Evolutionary conservation across 1,140 invertebrate genomes (phyloP).

Genomic region (Lordiphosa mommai): DNA sequence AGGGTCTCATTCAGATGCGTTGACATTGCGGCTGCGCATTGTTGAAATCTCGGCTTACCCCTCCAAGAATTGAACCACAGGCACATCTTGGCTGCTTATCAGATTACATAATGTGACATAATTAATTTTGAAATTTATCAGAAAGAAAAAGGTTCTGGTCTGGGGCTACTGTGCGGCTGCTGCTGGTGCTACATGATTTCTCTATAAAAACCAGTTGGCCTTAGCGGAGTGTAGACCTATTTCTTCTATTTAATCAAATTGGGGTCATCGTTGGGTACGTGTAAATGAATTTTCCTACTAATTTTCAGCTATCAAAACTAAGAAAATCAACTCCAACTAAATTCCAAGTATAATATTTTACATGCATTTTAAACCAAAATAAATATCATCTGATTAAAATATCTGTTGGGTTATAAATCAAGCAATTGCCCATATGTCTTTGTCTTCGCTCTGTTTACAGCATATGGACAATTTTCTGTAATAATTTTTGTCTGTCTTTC

Average conservation of each 20-base stretch:
- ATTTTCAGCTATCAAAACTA: constrained; percentile 22
- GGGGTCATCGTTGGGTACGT: constrained; percentile 55
- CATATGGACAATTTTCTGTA: constrained; percentile 39
- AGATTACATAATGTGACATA: constrained; percentile 79
- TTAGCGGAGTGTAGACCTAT: too few relatives aligned
- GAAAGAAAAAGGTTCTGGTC: constrained; percentile 1
- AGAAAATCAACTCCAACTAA: constrained; percentile 5
- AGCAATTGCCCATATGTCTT: constrained; percentile 57
- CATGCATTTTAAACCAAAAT: constrained; percentile 24
- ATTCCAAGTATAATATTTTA: constrained; percentile 15
- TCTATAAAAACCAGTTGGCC: too few relatives aligned
- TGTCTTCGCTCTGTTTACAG: constrained; percentile 4
- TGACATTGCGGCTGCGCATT: constrained; percentile 54
- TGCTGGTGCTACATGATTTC: too few relatives aligned
- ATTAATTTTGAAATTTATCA: constrained; percentile 68
- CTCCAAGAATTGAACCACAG: constrained; percentile 20
- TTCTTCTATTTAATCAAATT: constrained; percentile 52
- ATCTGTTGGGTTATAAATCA: constrained; percentile 63
- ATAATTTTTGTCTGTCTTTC: constrained; percentile 60
- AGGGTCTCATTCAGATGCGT: constrained; percentile 51
- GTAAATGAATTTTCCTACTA: constrained; percentile 62
- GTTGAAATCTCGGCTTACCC: constrained; percentile 18
- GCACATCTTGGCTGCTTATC: constrained; percentile 58
- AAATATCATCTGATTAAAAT: constrained; percentile 19
- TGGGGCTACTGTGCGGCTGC: too few relatives aligned